These are phyloP conservation scores for Microhierax caerulescens DNA, from an alignment of 2,797 vertebrate species.

Conservation along the genomic window DNA sequence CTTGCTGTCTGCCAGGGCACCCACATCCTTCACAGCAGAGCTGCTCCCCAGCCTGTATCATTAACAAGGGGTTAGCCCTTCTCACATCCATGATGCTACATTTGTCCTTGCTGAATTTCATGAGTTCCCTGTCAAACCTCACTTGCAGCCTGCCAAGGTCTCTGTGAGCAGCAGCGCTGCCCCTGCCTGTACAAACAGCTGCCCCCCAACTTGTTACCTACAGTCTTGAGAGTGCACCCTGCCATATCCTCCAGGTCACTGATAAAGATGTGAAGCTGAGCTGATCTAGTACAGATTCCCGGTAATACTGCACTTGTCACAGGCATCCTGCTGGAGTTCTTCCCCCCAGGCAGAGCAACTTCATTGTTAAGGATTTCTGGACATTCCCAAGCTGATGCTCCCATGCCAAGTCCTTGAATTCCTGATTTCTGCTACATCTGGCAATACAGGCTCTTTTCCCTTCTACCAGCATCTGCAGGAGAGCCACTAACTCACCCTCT, in stretches of 20 bases:
- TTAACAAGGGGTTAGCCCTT: background rate
- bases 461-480: background rate
- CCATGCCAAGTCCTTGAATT: background rate
- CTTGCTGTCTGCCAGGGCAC: background rate
- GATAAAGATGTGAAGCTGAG: background rate
- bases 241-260: background rate
- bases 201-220: background rate
- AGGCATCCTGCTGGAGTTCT: background rate
- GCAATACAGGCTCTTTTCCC: background rate
- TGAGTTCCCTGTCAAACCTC: background rate
- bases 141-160: background rate
- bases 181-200: background rate
- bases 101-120: background rate
- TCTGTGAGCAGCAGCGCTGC: background rate
- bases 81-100: rapidly evolving
- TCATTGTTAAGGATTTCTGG: background rate
- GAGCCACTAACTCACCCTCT: background rate
- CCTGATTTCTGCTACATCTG: background rate
- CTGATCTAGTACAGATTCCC: background rate
- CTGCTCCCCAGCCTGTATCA: background rate
- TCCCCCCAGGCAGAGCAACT: background rate
- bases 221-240: background rate
- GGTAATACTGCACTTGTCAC: rapidly evolving
- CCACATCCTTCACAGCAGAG: background rate
- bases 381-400: background rate